Evolutionary conservation across 2,797 vertebrate species (phyloP), one percentile per base, ranked within the genome.

Genomic region (Columba guinea): DNA sequence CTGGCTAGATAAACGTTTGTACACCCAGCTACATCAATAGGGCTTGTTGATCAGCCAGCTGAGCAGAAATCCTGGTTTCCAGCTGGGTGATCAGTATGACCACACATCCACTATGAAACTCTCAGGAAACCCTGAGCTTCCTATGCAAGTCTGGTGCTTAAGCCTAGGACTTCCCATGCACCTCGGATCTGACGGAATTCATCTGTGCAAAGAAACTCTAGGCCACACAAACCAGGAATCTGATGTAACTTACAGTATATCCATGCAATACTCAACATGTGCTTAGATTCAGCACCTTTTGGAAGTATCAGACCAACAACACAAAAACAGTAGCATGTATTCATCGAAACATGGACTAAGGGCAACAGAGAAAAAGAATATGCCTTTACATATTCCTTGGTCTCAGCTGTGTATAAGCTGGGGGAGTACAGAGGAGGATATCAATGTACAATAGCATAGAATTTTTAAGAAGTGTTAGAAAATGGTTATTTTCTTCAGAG

Each of bases 261-360:
- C 24, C 34, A 24, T 13, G 22, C 51, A 34, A 12, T 24, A 59
- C 23, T 46, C 30, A 13, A 30, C n/a, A 34, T 4, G 0, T 2
- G 1, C 23, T 32, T 27, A n/a, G 6, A 37, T 27, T 13, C 32
- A 41, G 27, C 0, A 0, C 15, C 34, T 58, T 84, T 37, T 69
- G 51, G 16, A 62, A 58, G 15, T 12, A 5, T 13, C 26, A 44
- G 17, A 75, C 41, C 16, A 16, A 22, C 0, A 0, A 20, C 32
- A 65, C 16, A 22, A 73, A 71, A 68, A 10, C 1, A 3, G 15
- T 35, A 44, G 32, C 3, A 2, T 16, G 5, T 18, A 13, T 37
- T 69, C 22, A 51, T 26, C 22, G 19, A 23, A 84, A 44, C 2
- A 73, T 1, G 22, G 21, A 7, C 32, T 62, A 78, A 46, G 24